Evolutionary conservation across 2,113 vertebrate genomes (phyloP).

Genomic region (Megalops atlanticus): DNA sequence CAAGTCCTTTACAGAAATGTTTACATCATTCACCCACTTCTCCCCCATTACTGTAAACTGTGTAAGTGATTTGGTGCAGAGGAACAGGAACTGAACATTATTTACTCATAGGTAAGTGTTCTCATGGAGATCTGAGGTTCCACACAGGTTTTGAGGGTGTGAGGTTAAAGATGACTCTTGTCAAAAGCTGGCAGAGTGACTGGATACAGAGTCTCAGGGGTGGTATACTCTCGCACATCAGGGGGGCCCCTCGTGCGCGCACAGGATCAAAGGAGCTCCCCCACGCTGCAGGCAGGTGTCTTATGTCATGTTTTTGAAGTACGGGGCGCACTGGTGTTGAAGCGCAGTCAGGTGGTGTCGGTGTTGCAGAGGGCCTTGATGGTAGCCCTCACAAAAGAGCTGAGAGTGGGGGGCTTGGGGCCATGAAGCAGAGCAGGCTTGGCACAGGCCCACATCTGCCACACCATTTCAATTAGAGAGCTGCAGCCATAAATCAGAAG

Average conservation of each 20-base stretch:
- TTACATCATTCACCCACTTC: constrained; percentile 59
- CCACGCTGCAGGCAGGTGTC: background rate
- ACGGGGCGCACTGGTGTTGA: background rate
- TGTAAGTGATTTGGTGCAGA: constrained; percentile 14
- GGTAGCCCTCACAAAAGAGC: constrained; percentile 21
- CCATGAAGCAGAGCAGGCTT: constrained; percentile 43
- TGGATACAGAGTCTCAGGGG: background rate
- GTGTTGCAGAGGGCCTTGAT: background rate
- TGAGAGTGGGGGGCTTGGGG: constrained; percentile 17
- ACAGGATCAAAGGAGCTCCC: constrained; percentile 18
- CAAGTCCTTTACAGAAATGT: constrained; percentile 60
- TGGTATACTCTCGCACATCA: background rate
- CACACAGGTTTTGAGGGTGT: background rate
- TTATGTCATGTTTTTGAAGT: constrained; percentile 14
- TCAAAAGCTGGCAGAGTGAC: constrained; percentile 10
- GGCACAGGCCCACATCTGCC: constrained; percentile 28
- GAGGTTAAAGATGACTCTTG: constrained; percentile 6
- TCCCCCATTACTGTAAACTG: constrained; percentile 48
- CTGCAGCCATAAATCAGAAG: constrained; percentile 50
- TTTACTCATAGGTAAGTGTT: background rate
- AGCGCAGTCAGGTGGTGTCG: background rate
- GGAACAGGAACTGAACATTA: background rate
- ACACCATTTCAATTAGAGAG: constrained; percentile 53
- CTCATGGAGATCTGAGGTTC: background rate
- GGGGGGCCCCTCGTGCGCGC: background rate